Conservation (phyloP, 2,888 invertebrate species). For the Acanthosepion esculentum region DNA sequence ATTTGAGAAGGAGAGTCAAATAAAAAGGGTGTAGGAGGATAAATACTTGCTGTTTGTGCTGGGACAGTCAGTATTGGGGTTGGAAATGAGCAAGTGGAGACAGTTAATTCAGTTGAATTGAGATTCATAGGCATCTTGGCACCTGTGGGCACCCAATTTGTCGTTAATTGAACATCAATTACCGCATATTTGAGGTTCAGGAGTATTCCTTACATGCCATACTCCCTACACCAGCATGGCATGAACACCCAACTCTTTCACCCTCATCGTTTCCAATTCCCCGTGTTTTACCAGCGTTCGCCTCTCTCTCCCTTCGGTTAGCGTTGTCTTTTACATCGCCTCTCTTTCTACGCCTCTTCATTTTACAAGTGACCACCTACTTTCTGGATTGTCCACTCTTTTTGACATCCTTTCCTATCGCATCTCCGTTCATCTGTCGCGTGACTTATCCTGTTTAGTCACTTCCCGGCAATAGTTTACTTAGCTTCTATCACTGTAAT, state of each 20-base stretch:
- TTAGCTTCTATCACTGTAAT: too few relatives aligned
- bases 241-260: not conserved
- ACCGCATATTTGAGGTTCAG: conserved; percentile 38
- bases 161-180: conserved; percentile 45
- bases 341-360: not conserved
- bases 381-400: too few relatives aligned
- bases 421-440: not conserved
- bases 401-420: not conserved
- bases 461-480: too few relatives aligned
- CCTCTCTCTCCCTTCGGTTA: not conserved
- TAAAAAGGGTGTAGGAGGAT: not conserved
- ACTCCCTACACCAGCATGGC: not conserved
- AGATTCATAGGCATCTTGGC: conserved; percentile 42
- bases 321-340: not conserved
- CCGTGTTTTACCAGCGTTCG: too few relatives aligned
- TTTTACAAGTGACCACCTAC: not conserved
- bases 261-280: not conserved
- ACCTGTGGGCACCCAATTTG: conserved; percentile 37
- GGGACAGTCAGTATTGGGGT: not conserved
- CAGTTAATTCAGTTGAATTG: conserved; percentile 41
- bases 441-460: too few relatives aligned
- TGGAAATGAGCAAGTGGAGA: too few relatives aligned
- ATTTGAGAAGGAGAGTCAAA: not conserved
- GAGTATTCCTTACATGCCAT: not conserved
- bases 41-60: not conserved